phyloP scores from a whole-genome alignment of 2,888 invertebrate genomes.

The Oithona nana region DNA sequence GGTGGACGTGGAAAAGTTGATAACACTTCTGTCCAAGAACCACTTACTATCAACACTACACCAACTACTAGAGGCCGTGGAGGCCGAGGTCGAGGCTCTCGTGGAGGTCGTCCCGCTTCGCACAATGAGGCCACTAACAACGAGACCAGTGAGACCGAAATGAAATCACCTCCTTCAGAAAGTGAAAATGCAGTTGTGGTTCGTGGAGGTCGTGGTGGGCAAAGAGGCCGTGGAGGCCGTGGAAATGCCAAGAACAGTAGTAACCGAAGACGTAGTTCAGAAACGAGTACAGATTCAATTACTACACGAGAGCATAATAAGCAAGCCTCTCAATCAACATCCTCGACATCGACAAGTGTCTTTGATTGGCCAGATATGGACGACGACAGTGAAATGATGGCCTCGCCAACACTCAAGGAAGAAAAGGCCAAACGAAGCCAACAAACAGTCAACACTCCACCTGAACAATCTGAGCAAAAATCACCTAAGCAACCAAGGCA shows the following conservation, averaged over 20 bases:
- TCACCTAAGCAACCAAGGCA: constrained; percentile 15
- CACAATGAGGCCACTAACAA: not conserved
- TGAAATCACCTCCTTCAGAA: constrained; percentile 11
- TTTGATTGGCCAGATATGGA: constrained; percentile 1
- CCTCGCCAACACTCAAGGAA: not conserved
- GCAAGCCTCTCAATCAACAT: no score
- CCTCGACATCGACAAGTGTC: not conserved
- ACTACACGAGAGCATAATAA: no score
- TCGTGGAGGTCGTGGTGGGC: constrained; percentile 12
- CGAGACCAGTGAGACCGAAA: not conserved
- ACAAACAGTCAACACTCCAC: not conserved
- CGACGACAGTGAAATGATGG: not conserved
- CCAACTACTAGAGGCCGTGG: constrained; percentile 16
- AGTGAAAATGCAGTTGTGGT: not conserved
- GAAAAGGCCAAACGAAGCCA: not conserved
- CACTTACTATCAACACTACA: constrained; percentile 17
- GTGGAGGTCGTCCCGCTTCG: constrained; percentile 15
- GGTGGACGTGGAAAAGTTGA: not conserved
- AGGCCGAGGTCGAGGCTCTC: constrained; percentile 18
- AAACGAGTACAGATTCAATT: not conserved
- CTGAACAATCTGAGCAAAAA: not conserved
- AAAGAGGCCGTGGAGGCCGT: constrained; percentile 15
- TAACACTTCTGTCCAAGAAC: not conserved
- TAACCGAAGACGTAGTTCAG: not conserved
- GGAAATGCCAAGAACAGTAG: not conserved